These are phyloP conservation scores for Amphibalanus amphitrite DNA, from an alignment of 1,140 invertebrate genomes.

Conservation along the genomic window DNA sequence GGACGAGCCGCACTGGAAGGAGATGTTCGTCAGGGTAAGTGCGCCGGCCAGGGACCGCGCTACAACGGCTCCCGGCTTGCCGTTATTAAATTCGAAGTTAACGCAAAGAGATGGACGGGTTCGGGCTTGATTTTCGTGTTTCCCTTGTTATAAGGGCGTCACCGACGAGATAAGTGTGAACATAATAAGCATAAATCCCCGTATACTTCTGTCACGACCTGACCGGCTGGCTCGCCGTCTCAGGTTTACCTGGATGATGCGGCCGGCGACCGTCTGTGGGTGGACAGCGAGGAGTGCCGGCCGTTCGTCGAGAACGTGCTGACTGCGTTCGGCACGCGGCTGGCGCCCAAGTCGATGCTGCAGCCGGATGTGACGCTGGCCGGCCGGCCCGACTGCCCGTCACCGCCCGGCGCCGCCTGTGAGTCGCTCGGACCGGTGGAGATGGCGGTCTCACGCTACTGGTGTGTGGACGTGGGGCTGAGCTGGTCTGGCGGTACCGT, in stretches of 20 bases:
- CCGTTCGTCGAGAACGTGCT: slow-evolving; percentile 81
- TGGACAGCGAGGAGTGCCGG: slow-evolving; percentile 78
- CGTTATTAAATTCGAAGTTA: too few species aligned
- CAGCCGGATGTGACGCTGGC: slow-evolving; percentile 14
- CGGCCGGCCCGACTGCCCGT: slow-evolving; percentile 17
- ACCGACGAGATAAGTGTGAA: too few species aligned
- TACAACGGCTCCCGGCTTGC: too few species aligned
- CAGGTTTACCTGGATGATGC: slow-evolving; percentile 88
- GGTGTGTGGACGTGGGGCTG: too few species aligned
- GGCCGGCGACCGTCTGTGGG: slow-evolving; percentile 76
- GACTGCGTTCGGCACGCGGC: slow-evolving; percentile 68
- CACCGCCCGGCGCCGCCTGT: slow-evolving; percentile 16
- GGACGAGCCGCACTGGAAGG: slow-evolving; percentile 38
- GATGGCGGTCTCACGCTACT: too few species aligned
- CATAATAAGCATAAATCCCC: too few species aligned
- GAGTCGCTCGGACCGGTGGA: not conserved
- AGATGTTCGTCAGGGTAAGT: slow-evolving; percentile 33
- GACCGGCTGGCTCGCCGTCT: slow-evolving; percentile 38
- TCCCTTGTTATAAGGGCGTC: too few species aligned
- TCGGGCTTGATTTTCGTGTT: too few species aligned
- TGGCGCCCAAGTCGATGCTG: slow-evolving; percentile 31
- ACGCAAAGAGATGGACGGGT: too few species aligned
- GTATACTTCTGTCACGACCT: too few species aligned
- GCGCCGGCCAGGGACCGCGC: too few species aligned
- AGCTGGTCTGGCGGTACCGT: too few species aligned